Conservation (phyloP, 2,888 invertebrate species). For the Diachrysia chrysitis region DNA sequence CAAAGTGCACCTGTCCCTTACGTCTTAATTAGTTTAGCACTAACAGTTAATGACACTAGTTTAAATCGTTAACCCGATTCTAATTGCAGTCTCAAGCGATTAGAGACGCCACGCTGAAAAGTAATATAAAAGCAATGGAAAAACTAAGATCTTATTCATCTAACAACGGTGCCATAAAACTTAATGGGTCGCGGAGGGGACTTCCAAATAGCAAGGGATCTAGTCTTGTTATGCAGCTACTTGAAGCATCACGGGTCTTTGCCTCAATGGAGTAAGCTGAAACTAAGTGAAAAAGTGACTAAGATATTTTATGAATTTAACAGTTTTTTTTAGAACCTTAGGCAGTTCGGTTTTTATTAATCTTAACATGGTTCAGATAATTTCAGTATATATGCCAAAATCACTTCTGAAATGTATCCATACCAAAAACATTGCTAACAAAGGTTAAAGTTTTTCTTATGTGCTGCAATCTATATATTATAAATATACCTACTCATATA, state of each 20-base stretch:
- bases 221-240: constrained; percentile 17
- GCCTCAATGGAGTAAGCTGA: background rate
- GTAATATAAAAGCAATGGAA: constrained; percentile 80
- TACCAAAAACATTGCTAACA: too few species aligned
- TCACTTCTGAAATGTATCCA: too few species aligned
- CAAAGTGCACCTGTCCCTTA: constrained; percentile 41
- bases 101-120: constrained; percentile 70
- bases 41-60: constrained; percentile 63
- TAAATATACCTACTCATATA: too few species aligned
- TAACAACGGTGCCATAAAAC: constrained; percentile 60
- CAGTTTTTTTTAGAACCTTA: too few species aligned
- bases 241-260: background rate
- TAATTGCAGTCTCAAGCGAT: constrained; percentile 74
- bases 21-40: constrained; percentile 51
- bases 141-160: constrained; percentile 72
- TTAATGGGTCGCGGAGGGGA: constrained; percentile 49
- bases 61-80: constrained; percentile 64
- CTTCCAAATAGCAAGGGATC: constrained; percentile 33
- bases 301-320: too few species aligned
- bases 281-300: background rate
- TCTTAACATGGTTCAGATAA: too few species aligned
- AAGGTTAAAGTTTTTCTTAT: too few species aligned
- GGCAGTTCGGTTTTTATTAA: too few species aligned
- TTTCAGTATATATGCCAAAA: too few species aligned
- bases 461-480: too few species aligned